phyloP scores from a whole-genome alignment of 2,797 vertebrate species.

The Tarsius wallacei region DNA sequence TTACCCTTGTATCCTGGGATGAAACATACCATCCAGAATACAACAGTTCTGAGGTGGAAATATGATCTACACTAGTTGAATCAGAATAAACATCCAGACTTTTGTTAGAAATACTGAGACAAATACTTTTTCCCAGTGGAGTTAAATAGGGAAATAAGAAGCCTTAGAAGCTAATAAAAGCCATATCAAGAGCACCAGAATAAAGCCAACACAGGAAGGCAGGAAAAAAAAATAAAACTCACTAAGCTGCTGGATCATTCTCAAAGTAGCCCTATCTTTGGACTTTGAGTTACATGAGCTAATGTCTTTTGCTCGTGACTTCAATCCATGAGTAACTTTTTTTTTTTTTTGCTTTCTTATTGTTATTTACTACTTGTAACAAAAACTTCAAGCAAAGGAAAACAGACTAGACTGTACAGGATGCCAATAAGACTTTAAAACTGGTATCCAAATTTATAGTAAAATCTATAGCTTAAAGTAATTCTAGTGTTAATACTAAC shows the following conservation, averaged over 20 bases:
- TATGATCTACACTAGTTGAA: neutral
- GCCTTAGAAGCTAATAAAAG: neutral
- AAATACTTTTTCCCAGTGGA: neutral
- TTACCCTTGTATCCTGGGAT: constrained; percentile 13
- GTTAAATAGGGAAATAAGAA: constrained; percentile 4
- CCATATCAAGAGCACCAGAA: neutral
- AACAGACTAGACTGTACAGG: neutral
- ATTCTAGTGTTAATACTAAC: neutral
- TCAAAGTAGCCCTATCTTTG: neutral
- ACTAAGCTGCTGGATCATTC: constrained; percentile 6
- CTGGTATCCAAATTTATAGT: neutral
- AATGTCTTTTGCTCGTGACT: neutral
- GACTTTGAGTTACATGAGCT: neutral
- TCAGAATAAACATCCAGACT: constrained; percentile 31
- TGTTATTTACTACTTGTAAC: constrained; percentile 46
- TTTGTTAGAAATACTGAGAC: constrained; percentile 16
- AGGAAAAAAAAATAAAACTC: constrained; percentile 32
- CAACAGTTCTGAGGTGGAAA: neutral
- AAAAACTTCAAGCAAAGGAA: constrained; percentile 61
- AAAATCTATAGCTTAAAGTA: constrained; percentile 16
- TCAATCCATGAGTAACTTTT: neutral
- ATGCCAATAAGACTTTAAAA: neutral
- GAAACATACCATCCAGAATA: neutral
- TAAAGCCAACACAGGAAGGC: neutral
- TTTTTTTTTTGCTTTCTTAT: neutral